Evolutionary conservation across 1,140 invertebrate genomes (phyloP), one percentile per base, ranked within the genome.

Genomic region (Brachionus plicatilis): DNA sequence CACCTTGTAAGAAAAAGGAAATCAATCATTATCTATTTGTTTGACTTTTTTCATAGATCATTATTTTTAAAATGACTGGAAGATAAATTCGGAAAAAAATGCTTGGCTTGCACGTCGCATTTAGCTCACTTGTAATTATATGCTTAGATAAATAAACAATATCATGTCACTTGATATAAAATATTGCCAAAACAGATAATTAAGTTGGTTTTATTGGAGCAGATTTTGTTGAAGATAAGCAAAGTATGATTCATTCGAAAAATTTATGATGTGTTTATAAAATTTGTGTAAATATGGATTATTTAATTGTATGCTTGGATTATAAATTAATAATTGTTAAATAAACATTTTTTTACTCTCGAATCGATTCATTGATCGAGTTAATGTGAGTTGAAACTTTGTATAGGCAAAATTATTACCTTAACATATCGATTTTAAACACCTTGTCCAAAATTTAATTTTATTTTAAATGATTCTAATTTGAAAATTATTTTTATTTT

Each of bases 171-270:
- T 17, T 43, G 29, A 14, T 33, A 33, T 68, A 41, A 68, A 41
- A 33, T 72, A 72, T 72, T 72, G 29, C n/a, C 43, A n/a, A 6
- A 72, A 72, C 17, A 41, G 68, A 72, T 72, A 72, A 72, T 72
- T 72, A 72, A 72, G 37, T 9, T 41, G 33, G 4, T 70, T 66
- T 20, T 66, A 27, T 66, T 27, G 14, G 20, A 66, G 20, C 60
- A 66, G 60, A 66, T 37, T 37, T 66, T 12, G 60, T 27, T 66
- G 1, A 3, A 60, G 53, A 60, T 60, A 60, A 60, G 53, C 27
- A 24, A 66, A 24, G 27, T 33, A 68, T 68, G 66, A 68, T 68
- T 68, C 41, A 68, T 68, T 33, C 9, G n/a, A 33, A 14, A 33
- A 37, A 33, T 33, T 33, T 68, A 68, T 68, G 29, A 72, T 41